Evolutionary conservation across 2,888 invertebrate species (phyloP), one percentile per base, ranked within the genome.

Genomic region (Pocota personata): DNA sequence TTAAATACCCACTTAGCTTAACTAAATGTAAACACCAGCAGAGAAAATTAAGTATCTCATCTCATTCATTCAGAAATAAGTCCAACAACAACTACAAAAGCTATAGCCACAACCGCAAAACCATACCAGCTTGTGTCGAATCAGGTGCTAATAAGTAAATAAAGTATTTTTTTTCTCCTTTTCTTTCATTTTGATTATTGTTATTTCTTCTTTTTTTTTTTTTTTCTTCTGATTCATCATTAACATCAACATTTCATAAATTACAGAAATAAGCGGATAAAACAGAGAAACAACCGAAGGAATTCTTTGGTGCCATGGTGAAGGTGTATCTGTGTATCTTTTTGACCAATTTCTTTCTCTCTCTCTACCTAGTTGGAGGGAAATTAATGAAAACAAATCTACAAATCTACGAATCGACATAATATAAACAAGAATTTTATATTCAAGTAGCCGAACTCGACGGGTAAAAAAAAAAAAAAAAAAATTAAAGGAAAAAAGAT

Each of bases 1-100:
- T 84, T 80, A 84, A 75, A 80, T 79, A 58, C 43, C 69, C 80
- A 84, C 71, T 84, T 76, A 76, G 80, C 75, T 76, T 71, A 79
- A 75, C 48, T 75, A 71, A 66, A 75, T 75, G 78, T 79, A 79
- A 84, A 84, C 75, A 79, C 64, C 48, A 35, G 57, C 78, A 16
- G 24, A 21, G 7, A 62, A 57, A 62, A 73, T 67, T 62, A 64
- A 64, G 43, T 48, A 67, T 67, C 79, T 67, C 60, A 78, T 72
- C 50, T 43, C 52, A 73, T 78, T 72, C 83, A 79, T 69, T 79
- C 67, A 69, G 73, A 84, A 52, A 60, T 52, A 60, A 58, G 14
- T 58, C 32, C 40, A 40, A 58, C 27, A 71, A 19, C 55, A 43
- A 46, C 57, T 48, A 27, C 14, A 2, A 24, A 2, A 24, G 2